phyloP scores from a whole-genome alignment of 2,888 invertebrate species.

The Dicycla oo region DNA sequence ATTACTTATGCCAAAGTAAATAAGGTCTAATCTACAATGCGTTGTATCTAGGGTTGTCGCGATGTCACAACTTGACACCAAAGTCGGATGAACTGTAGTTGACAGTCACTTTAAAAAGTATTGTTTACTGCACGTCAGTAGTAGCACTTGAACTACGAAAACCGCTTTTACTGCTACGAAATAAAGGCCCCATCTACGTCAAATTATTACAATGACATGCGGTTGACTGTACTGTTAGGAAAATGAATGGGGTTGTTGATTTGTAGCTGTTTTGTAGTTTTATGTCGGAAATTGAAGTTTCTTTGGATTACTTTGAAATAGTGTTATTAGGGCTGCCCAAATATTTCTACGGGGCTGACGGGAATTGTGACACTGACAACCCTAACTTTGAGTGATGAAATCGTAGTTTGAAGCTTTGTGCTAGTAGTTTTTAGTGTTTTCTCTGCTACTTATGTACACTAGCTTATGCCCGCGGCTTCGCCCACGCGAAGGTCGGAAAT shows the following conservation, averaged over 20 bases:
- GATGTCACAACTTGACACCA: slow-evolving; percentile 38
- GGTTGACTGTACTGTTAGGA: neutral
- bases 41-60: slow-evolving; percentile 45
- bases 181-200: neutral
- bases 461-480: too few species aligned
- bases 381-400: neutral
- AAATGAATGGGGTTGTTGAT: slow-evolving; percentile 13
- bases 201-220: neutral
- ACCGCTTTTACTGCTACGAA: neutral
- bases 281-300: slow-evolving; percentile 25
- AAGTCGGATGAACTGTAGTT: slow-evolving; percentile 47
- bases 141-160: neutral
- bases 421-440: neutral
- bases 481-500: too few species aligned
- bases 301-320: slow-evolving; percentile 20
- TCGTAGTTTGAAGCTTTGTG: neutral
- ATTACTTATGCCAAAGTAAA: rapidly evolving
- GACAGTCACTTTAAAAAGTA: slow-evolving; percentile 30
- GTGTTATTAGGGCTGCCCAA: slow-evolving; percentile 9
- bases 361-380: neutral
- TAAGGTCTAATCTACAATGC: slow-evolving; percentile 24
- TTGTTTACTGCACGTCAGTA: neutral
- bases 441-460: too few species aligned
- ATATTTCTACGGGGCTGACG: too few species aligned
- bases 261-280: slow-evolving; percentile 16